Conservation (phyloP, 2,113 vertebrate species). For the Ictidomys tridecemlineatus region DNA sequence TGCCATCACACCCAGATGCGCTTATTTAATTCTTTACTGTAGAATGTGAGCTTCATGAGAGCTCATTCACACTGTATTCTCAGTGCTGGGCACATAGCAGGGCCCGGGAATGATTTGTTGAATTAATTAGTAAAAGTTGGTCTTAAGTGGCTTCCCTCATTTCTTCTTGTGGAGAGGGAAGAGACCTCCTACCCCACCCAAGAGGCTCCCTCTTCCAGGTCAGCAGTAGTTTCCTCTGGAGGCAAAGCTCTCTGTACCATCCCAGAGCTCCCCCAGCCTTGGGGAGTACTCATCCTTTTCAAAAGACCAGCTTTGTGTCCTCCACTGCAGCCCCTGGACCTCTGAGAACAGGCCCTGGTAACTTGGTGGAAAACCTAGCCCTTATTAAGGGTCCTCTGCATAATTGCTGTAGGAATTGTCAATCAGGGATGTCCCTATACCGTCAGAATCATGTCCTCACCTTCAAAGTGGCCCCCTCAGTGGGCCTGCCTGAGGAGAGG, state of each 20-base stretch:
- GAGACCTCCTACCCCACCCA: background rate
- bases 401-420: background rate
- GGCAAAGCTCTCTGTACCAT: background rate
- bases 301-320: background rate
- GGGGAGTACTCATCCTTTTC: background rate
- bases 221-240: background rate
- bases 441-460: background rate
- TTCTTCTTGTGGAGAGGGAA: background rate
- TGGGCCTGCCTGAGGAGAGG: background rate
- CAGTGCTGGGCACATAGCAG: background rate
- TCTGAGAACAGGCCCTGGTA: background rate
- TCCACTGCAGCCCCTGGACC: background rate
- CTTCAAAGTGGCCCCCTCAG: background rate
- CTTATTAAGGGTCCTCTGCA: background rate
- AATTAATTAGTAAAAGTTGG: slow-evolving; percentile 7
- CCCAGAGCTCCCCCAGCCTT: background rate
- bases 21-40: background rate
- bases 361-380: background rate
- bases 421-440: background rate
- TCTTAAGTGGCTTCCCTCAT: background rate
- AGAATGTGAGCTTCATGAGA: background rate
- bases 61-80: background rate
- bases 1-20: too few relatives aligned
- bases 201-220: background rate
- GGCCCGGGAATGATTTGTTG: background rate